These are phyloP conservation scores for Gobionotothen gibberifrons DNA, from an alignment of 2,797 vertebrate species.

Conservation along the genomic window DNA sequence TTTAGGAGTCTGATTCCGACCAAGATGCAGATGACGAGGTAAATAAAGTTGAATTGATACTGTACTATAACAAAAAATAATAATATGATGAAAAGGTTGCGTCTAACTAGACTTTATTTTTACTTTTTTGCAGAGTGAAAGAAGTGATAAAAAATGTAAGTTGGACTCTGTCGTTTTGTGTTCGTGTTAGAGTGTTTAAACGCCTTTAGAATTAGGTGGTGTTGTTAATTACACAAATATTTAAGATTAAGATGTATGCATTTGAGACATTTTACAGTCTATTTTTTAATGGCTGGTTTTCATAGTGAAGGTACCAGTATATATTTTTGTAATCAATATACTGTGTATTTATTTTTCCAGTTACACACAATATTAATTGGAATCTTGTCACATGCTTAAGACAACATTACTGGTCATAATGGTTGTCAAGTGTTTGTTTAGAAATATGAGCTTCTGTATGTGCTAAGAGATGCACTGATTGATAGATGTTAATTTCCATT, in stretches of 20 bases:
- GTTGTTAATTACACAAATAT: not conserved
- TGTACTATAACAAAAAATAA: not conserved
- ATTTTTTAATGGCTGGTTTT: conserved; percentile 12
- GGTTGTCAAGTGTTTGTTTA: conserved; percentile 22
- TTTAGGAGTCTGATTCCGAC: conserved; percentile 97
- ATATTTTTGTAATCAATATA: not conserved
- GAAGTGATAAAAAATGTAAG: conserved; percentile 99
- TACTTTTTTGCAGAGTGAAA: conserved; percentile 89
- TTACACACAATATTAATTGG: not conserved
- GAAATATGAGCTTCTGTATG: conserved; percentile 17
- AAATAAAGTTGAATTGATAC: conserved; percentile 57
- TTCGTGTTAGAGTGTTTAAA: not conserved
- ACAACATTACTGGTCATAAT: conserved; percentile 20
- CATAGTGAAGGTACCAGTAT: not conserved
- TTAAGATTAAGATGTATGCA: conserved; percentile 1
- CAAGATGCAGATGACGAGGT: conserved; percentile 98
- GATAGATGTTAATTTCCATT: conserved; percentile 20
- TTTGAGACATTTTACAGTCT: conserved; percentile 20
- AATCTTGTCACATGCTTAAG: not conserved
- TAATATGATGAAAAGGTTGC: not conserved
- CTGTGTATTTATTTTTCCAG: conserved; percentile 1
- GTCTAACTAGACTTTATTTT: conserved; percentile 37
- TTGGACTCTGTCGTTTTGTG: conserved; percentile 35
- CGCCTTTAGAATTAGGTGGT: not conserved
- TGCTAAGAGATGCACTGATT: conserved; percentile 26